Evolutionary conservation across 2,888 invertebrate species (phyloP).

Genomic region (Eupithecia subumbrata): DNA sequence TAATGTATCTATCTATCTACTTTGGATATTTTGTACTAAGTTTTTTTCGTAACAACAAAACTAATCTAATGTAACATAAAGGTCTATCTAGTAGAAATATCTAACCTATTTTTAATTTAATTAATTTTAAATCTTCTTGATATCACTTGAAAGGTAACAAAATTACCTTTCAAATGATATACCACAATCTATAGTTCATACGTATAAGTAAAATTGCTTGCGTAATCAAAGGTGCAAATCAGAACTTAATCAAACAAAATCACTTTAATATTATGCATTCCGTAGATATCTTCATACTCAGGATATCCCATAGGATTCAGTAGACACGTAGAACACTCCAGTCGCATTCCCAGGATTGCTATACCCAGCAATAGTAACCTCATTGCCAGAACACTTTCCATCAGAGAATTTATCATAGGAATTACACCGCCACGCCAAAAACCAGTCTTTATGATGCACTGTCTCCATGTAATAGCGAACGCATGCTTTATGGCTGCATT

Average conservation of each 20-base stretch:
- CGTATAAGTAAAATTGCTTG: no score
- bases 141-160: no score
- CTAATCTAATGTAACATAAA: background rate
- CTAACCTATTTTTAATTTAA: no score
- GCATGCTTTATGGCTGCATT: slow-evolving; percentile 77
- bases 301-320: slow-evolving; percentile 58
- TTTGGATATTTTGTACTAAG: background rate
- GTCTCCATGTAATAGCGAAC: slow-evolving; percentile 68
- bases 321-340: slow-evolving; percentile 74
- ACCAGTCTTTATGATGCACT: slow-evolving; percentile 64
- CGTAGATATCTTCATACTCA: background rate
- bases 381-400: slow-evolving; percentile 67
- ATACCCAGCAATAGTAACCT: slow-evolving; percentile 73
- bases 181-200: no score
- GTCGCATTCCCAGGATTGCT: slow-evolving; percentile 74
- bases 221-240: background rate
- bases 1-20: no score
- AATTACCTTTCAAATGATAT: no score
- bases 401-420: slow-evolving; percentile 63
- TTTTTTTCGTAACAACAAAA: background rate
- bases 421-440: slow-evolving; percentile 70
- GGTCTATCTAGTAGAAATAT: no score
- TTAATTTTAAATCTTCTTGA: no score
- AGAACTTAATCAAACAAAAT: background rate
- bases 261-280: background rate